Evolutionary conservation across 35 echinoderm and acorn worm genomes (phyloP).

Genomic region (Eucidaris tribuloides): DNA sequence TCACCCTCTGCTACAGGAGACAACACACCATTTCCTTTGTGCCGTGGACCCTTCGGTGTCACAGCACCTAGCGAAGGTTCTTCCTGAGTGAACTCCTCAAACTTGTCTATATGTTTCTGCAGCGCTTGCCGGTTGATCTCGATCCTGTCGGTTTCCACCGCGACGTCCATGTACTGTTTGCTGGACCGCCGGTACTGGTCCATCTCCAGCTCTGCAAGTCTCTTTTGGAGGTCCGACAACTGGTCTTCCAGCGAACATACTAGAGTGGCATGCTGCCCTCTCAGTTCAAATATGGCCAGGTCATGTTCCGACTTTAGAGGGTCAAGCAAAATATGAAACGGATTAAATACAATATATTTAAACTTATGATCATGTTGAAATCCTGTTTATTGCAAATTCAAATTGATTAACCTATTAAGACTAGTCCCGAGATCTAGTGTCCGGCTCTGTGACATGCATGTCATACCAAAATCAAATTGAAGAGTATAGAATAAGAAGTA

Average conservation of each 20-base stretch:
- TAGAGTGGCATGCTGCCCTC: conserved; percentile 74
- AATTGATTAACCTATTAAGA: no score
- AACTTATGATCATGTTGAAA: no score
- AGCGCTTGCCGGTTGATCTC: conserved; percentile 65
- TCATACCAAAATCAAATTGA: no score
- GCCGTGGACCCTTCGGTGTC: background rate
- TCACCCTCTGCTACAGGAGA: background rate
- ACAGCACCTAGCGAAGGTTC: background rate
- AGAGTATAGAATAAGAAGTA: no score
- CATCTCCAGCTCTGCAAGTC: conserved; percentile 35
- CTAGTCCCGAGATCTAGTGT: no score
- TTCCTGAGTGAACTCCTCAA: conserved; percentile 47
- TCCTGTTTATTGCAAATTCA: no score
- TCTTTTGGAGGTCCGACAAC: conserved; percentile 26
- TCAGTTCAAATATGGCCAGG: conserved; percentile 48
- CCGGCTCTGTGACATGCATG: no score
- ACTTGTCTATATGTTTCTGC: conserved; percentile 80
- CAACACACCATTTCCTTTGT: no score
- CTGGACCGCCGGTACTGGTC: background rate
- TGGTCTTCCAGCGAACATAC: conserved; percentile 55
- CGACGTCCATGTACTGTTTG: conserved; percentile 40
- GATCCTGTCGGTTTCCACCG: conserved; percentile 86
- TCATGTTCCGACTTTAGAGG: conserved; percentile 68
- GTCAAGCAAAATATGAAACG: conserved; percentile 2
- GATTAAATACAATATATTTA: no score